Percentiles rank a stretch among this genome's conserved stretches.
Evolutionary conservation across 1,140 invertebrate species (phyloP).

Genomic region (Teleogryllus occipitalis): DNA sequence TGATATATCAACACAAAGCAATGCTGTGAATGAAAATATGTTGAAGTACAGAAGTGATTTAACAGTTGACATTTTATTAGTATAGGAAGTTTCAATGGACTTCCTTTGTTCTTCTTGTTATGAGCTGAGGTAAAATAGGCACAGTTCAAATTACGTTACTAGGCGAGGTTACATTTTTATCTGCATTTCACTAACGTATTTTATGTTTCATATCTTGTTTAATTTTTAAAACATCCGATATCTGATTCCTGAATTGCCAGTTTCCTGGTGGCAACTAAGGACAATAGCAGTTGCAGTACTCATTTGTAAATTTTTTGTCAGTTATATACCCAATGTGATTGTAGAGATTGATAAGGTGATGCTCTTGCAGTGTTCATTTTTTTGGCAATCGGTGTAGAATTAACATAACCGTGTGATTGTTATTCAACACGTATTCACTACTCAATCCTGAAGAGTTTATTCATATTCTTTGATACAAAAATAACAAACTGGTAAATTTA

Average conservation of each 20-base stretch:
- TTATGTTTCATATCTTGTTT: not conserved
- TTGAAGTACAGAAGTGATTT: not conserved
- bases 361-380: not conserved
- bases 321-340: no score
- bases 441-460: no score
- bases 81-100: not conserved
- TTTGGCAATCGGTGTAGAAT: not conserved
- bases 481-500: not conserved
- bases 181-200: not conserved
- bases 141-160: not conserved
- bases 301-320: not conserved
- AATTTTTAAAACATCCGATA: not conserved
- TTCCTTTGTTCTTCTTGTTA: not conserved
- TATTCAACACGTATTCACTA: no score
- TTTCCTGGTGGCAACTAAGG: not conserved
- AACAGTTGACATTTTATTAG: not conserved
- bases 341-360: no score
- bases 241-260: not conserved
- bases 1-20: not conserved
- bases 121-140: constrained; percentile 31
- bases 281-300: not conserved
- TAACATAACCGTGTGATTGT: no score
- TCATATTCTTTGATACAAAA: not conserved
- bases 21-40: not conserved
- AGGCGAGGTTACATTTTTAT: not conserved